Evolutionary conservation across 37 sponge, comb jelly and placozoan species (phyloP), one percentile per base, ranked within the genome.

Genomic region (Chondrilla cf. caribensis): DNA sequence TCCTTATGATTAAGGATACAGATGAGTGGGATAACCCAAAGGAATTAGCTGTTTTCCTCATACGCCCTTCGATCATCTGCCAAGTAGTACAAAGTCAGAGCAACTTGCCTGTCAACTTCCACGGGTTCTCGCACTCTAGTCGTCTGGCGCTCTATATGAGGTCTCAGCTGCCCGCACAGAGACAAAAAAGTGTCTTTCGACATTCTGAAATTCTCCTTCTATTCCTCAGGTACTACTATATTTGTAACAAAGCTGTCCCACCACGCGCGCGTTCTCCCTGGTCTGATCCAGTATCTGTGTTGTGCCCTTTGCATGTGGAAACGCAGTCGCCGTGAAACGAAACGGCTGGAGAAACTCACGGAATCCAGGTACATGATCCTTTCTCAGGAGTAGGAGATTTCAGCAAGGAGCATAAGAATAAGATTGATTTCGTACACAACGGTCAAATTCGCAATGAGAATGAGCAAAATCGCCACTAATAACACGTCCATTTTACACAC

Each of bases 1-100:
- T 65, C 29, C 67, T 65, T 65, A 65, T 65, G 29, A 25, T 65
- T 26, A 65, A 24, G 28, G 67, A 65, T 26, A 65, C 67, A 26
- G 67, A 65, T 26, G 67, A 25, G 29, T 26, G 67, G 29, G 67
- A 65, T 65, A 65, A 65, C 24, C 67, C 67, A 65, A 65, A 65
- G 14, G 67, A 18, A 65, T 65, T 65, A 65, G 67, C 24, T 26
- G 67, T 65, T 26, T 65, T 65, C 29, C 67, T 18, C 67, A 65
- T 65, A 25, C 67, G 67, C 28, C 67, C 67, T 65, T 55, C 18
- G n/a, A n/a, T 65, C 29, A 17, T 54, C 57, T 54, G 57, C 57
- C 57, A 54, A 17, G 57, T 54, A 54, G 57, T 54, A 54, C 17
- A 54, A 54, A 18, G 57, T 54, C 57, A 54, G 17, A 54, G 57